phyloP scores from a whole-genome alignment of 2,113 vertebrate species.

The Ammodytes dubius region DNA sequence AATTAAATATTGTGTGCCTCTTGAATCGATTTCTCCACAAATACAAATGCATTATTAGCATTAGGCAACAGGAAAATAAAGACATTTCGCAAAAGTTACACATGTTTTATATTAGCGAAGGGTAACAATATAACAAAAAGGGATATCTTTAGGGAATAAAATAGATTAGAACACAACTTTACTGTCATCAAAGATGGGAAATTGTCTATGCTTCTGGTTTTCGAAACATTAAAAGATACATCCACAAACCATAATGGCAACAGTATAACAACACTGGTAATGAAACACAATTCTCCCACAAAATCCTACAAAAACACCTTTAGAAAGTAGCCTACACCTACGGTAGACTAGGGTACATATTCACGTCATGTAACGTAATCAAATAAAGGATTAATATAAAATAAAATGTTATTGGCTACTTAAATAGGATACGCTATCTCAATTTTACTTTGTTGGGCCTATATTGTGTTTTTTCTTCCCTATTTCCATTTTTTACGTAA shows the following conservation, averaged over 20 bases:
- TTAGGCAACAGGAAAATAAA: background rate
- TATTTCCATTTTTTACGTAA: background rate
- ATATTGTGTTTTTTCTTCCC: background rate
- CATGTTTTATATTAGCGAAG: background rate
- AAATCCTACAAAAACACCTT: no score
- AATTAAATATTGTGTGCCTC: no score
- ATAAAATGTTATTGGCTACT: no score
- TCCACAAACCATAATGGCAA: background rate
- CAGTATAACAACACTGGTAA: no score
- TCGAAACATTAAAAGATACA: background rate
- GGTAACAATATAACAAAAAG: background rate
- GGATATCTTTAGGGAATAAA: background rate
- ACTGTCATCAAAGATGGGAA: background rate
- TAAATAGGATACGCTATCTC: no score
- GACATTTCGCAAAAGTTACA: background rate
- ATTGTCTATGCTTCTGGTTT: background rate
- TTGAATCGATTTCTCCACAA: no score
- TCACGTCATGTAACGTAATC: no score
- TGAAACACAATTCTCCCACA: no score
- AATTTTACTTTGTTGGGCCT: no score
- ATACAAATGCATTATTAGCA: background rate
- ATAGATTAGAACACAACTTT: background rate
- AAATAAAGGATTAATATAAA: no score
- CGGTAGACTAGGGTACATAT: no score
- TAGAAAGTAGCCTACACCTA: no score